These are phyloP conservation scores for Euzetes globulus DNA, from an alignment of 2,888 invertebrate species.

Conservation along the genomic window DNA sequence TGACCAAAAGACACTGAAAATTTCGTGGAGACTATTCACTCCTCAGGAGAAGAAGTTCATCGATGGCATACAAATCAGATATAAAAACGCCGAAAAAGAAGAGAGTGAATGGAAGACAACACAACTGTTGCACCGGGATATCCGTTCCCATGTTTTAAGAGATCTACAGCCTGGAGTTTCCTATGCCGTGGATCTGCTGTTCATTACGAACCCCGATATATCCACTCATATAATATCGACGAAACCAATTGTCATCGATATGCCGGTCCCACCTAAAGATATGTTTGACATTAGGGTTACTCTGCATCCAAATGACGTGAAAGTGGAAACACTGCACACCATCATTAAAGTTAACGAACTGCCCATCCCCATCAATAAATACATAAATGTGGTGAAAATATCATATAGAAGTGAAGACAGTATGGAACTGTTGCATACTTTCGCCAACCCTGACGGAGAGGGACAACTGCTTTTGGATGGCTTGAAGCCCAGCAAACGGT, in stretches of 20 bases:
- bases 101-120: conserved; percentile 69
- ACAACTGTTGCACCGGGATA: conserved; percentile 71
- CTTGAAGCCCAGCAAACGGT: conserved; percentile 64
- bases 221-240: conserved; percentile 68
- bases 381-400: conserved; percentile 77
- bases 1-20: conserved; percentile 59
- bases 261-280: conserved; percentile 57
- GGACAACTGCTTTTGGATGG: conserved; percentile 58
- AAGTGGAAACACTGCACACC: conserved; percentile 57
- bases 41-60: conserved; percentile 73
- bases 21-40: conserved; percentile 72
- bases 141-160: conserved; percentile 67
- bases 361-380: conserved; percentile 79
- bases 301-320: conserved; percentile 66
- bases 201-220: conserved; percentile 73
- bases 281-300: conserved; percentile 73
- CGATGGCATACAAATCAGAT: conserved; percentile 78
- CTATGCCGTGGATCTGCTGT: conserved; percentile 74
- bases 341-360: conserved; percentile 66
- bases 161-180: conserved; percentile 67
- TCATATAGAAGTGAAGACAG: conserved; percentile 65
- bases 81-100: conserved; percentile 65
- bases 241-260: conserved; percentile 61
- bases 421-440: conserved; percentile 64
- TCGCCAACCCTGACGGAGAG: conserved; percentile 66